These are phyloP conservation scores for Pygocentrus nattereri DNA, from an alignment of 2,797 vertebrate species.

Conservation along the genomic window DNA sequence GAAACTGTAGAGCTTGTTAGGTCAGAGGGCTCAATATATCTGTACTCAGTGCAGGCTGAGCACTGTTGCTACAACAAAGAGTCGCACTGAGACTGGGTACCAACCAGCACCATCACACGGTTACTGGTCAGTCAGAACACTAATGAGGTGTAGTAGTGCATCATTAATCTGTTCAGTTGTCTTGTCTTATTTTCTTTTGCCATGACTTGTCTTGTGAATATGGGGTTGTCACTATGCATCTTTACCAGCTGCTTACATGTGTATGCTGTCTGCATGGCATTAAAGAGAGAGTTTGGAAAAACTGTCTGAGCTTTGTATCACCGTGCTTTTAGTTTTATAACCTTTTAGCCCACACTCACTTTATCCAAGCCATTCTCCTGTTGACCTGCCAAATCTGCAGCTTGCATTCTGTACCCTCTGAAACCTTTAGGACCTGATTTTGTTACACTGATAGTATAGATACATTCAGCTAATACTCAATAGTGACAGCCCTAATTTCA, in stretches of 20 bases:
- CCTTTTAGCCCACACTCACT: neutral
- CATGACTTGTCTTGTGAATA: slow-evolving; percentile 38
- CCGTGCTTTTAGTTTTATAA: neutral
- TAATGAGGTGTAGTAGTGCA: neutral
- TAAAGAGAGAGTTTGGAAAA: neutral
- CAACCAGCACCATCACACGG: neutral
- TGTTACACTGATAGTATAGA: neutral
- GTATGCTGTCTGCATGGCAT: neutral
- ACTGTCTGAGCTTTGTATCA: neutral
- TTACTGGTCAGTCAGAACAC: slow-evolving; percentile 16
- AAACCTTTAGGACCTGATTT: neutral
- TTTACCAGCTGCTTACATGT: neutral
- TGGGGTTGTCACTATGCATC: neutral
- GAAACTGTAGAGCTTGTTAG: neutral
- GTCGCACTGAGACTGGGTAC: slow-evolving; percentile 21
- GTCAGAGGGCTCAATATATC: neutral
- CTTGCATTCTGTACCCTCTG: neutral
- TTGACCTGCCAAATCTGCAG: neutral
- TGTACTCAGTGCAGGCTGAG: slow-evolving; percentile 52
- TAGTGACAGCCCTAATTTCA: neutral
- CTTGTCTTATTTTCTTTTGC: slow-evolving; percentile 25
- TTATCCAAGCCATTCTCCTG: neutral
- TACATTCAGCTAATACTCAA: neutral
- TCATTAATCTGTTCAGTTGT: slow-evolving; percentile 11
- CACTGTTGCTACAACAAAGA: slow-evolving; percentile 70